A percentile compares a stretch with the other conserved stretches of the same genome.
These are phyloP conservation scores for Mormyrus iriodes DNA, from an alignment of 2,113 vertebrate species.

Conservation along the genomic window DNA sequence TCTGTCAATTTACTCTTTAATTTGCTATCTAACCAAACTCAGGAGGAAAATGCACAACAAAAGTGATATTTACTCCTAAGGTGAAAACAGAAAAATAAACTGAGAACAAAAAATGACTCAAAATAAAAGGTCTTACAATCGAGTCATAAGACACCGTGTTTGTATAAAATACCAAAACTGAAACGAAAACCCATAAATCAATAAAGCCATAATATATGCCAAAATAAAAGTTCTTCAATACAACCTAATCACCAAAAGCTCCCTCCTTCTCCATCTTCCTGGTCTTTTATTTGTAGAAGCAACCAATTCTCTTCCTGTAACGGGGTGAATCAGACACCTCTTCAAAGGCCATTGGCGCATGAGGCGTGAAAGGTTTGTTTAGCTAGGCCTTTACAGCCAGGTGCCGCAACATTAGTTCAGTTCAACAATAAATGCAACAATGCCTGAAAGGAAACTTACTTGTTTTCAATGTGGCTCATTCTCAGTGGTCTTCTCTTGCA, in stretches of 20 bases:
- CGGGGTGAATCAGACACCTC: neutral
- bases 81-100: neutral
- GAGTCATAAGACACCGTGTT: neutral
- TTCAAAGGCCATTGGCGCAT: neutral
- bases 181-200: neutral
- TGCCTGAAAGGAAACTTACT: neutral
- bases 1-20: neutral
- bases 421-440: neutral
- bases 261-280: neutral
- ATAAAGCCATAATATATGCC: neutral
- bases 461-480: neutral
- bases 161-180: neutral
- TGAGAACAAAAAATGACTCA: neutral
- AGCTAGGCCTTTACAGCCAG: neutral
- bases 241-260: neutral
- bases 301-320: neutral
- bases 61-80: neutral
- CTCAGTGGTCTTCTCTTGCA: no score
- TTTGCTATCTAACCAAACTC: neutral
- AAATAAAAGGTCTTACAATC: neutral
- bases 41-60: neutral
- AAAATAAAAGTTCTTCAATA: neutral
- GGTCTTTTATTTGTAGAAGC: neutral
- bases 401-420: neutral
- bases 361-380: neutral